phyloP scores from a whole-genome alignment of 2,888 invertebrate genomes.

The Pedicia rivosa region DNA sequence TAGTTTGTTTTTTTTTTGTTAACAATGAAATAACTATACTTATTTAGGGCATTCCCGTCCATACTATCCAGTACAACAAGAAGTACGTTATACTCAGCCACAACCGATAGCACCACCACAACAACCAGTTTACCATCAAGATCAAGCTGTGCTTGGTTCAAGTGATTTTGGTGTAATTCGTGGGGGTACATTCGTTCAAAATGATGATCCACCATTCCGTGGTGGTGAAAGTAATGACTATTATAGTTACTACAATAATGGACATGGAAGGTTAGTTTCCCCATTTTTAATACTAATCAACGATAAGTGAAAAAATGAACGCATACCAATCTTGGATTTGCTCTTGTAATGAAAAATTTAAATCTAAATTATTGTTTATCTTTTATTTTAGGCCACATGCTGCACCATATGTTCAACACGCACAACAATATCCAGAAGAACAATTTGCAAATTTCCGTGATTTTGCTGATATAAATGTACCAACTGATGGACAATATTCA shows the following conservation, averaged over 20 bases:
- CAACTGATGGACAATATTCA: slow-evolving; percentile 65
- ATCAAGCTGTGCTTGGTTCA: slow-evolving; percentile 54
- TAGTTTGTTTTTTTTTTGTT: no score
- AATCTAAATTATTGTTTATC: no score
- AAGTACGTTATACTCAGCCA: slow-evolving; percentile 39
- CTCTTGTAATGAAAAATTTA: no score
- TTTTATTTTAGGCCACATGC: slow-evolving; percentile 52
- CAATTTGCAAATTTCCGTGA: slow-evolving; percentile 83
- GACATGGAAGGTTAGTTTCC: no score
- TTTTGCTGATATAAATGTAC: slow-evolving; percentile 78
- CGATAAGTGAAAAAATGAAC: no score
- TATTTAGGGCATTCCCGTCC: slow-evolving; percentile 45
- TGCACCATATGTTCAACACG: slow-evolving; percentile 41
- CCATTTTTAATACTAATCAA: no score
- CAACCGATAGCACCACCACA: slow-evolving; percentile 39
- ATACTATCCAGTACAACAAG: slow-evolving; percentile 40
- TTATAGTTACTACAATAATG: slow-evolving; percentile 47
- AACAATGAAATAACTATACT: no score
- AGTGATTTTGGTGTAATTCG: slow-evolving; percentile 76
- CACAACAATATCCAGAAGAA: slow-evolving; percentile 59
- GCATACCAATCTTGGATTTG: no score
- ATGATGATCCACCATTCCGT: slow-evolving; percentile 45
- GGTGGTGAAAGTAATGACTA: slow-evolving; percentile 34
- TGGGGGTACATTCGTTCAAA: slow-evolving; percentile 73
- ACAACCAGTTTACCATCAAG: slow-evolving; percentile 29